phyloP scores from a whole-genome alignment of 2,797 vertebrate species.

The Chelon labrosus region DNA sequence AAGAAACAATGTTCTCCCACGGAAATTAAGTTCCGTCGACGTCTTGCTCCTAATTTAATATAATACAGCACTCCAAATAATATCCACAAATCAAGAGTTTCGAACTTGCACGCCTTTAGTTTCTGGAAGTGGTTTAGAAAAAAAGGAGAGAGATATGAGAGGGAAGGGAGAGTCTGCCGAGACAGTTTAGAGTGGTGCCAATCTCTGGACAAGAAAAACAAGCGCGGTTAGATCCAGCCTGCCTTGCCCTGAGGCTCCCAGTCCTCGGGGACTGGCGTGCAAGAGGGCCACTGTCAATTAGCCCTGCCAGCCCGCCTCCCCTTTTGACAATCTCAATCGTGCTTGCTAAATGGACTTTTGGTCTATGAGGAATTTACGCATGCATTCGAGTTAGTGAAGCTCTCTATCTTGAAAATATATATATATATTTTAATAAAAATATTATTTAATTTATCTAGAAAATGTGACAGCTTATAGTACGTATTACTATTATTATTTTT shows the following conservation, averaged over 20 bases:
- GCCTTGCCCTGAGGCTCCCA: slow-evolving; percentile 67
- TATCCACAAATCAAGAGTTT: neutral
- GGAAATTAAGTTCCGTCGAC: slow-evolving; percentile 3
- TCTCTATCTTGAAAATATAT: neutral
- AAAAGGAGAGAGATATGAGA: neutral
- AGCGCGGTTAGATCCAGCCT: slow-evolving; percentile 66
- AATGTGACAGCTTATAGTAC: neutral
- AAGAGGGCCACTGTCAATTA: slow-evolving; percentile 82
- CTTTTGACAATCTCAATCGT: slow-evolving; percentile 59
- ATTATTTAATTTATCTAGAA: neutral
- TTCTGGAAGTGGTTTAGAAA: slow-evolving; percentile 42
- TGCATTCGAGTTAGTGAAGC: neutral
- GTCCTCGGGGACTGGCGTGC: slow-evolving; percentile 85
- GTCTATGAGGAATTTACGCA: slow-evolving; percentile 24
- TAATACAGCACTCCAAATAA: slow-evolving; percentile 7
- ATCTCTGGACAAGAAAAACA: slow-evolving; percentile 70
- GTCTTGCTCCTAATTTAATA: slow-evolving; percentile 35
- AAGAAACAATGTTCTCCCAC: slow-evolving; percentile 21
- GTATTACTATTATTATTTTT: neutral
- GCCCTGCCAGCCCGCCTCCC: slow-evolving; percentile 64
- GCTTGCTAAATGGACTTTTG: slow-evolving; percentile 53
- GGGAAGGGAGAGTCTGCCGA: slow-evolving; percentile 42
- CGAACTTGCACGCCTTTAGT: slow-evolving; percentile 29
- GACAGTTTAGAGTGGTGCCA: slow-evolving; percentile 66
- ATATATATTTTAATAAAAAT: neutral